phyloP scores from a whole-genome alignment of 1,140 invertebrate species.

The Atta cephalotes region DNA sequence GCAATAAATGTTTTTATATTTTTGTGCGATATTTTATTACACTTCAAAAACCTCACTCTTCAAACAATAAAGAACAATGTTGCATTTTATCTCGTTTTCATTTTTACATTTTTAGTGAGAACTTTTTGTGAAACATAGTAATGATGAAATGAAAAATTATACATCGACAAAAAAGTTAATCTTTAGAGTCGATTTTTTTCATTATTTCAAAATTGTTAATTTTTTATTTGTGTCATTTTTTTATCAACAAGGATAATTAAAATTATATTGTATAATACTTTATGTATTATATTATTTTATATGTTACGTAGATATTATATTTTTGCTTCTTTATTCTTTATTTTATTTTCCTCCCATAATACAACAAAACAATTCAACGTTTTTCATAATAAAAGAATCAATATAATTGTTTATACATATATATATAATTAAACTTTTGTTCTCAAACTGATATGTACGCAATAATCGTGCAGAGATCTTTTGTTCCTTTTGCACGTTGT shows the following conservation, averaged over 20 bases:
- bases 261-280: not conserved
- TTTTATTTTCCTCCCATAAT: not conserved
- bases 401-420: not conserved
- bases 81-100: too few relatives aligned
- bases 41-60: too few relatives aligned
- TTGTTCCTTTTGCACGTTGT: slow-evolving; percentile 32
- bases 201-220: too few relatives aligned
- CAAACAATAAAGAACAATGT: too few relatives aligned
- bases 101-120: too few relatives aligned
- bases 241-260: not conserved
- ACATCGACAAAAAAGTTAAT: too few relatives aligned
- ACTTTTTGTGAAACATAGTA: too few relatives aligned
- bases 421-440: slow-evolving; percentile 10
- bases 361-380: not conserved
- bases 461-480: slow-evolving; percentile 18
- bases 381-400: not conserved
- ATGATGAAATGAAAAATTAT: too few relatives aligned
- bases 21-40: too few relatives aligned
- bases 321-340: not conserved
- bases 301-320: not conserved
- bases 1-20: too few relatives aligned
- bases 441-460: slow-evolving; percentile 13
- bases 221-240: too few relatives aligned
- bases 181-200: too few relatives aligned
- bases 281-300: not conserved